These are phyloP conservation scores for Reticulitermes speratus DNA, from an alignment of 1,140 invertebrate species.

Conservation along the genomic window DNA sequence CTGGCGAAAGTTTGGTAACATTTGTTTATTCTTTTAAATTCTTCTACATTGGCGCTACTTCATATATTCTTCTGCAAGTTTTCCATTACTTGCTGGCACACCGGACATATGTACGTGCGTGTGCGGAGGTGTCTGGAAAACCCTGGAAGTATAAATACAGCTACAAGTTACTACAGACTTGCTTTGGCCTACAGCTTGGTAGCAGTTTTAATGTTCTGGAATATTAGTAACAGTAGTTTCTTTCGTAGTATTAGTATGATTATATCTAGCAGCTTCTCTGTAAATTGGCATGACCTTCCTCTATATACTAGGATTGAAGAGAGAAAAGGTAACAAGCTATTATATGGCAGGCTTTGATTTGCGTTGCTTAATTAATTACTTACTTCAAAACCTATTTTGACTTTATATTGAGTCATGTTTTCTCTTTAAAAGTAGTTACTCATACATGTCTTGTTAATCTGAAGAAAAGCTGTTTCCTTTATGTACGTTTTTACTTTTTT, in stretches of 20 bases:
- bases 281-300: slow-evolving; percentile 31
- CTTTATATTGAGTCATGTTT: slow-evolving; percentile 34
- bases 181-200: slow-evolving; percentile 31
- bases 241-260: slow-evolving; percentile 3
- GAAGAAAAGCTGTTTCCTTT: slow-evolving; percentile 32
- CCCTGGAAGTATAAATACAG: slow-evolving; percentile 34
- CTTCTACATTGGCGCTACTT: slow-evolving; percentile 32
- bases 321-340: slow-evolving; percentile 34
- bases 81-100: slow-evolving; percentile 12
- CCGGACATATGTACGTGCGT: no score
- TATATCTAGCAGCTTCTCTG: slow-evolving; percentile 33
- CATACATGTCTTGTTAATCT: slow-evolving; percentile 28
- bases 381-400: slow-evolving; percentile 34
- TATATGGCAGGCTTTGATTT: slow-evolving; percentile 35
- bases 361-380: slow-evolving; percentile 34
- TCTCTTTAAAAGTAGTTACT: slow-evolving; percentile 32
- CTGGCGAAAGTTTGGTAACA: not conserved
- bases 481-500: slow-evolving; percentile 26
- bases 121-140: slow-evolving; percentile 18
- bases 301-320: slow-evolving; percentile 30
- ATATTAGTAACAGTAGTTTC: slow-evolving; percentile 34
- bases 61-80: slow-evolving; percentile 24
- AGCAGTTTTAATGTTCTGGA: slow-evolving; percentile 31
- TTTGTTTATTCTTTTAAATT: not conserved
- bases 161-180: slow-evolving; percentile 33